These are phyloP conservation scores for Thera britannica DNA, from an alignment of 2,888 invertebrate species.

Conservation along the genomic window DNA sequence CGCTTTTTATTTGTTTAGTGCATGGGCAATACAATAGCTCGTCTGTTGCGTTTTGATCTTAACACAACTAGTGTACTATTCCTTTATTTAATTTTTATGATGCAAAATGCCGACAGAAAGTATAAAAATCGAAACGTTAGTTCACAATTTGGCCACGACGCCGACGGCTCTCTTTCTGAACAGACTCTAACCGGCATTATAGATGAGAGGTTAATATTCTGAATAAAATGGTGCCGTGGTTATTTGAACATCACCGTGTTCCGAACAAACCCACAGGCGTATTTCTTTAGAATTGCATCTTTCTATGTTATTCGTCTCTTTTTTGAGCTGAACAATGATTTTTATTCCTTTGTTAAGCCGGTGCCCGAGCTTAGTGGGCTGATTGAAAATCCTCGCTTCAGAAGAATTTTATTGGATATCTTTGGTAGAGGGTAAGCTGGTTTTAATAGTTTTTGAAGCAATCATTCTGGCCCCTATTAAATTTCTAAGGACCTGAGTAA, in stretches of 20 bases:
- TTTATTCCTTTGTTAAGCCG: slow-evolving; percentile 32
- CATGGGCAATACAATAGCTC: too few species aligned
- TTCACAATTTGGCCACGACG: too few species aligned
- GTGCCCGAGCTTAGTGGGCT: slow-evolving; percentile 13
- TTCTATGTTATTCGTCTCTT: slow-evolving; percentile 11
- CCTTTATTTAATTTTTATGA: too few species aligned
- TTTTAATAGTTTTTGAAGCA: neutral
- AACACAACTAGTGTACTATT: too few species aligned
- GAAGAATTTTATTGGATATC: slow-evolving; percentile 15
- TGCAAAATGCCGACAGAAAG: too few species aligned
- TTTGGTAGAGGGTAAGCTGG: neutral
- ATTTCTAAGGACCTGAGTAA: too few species aligned
- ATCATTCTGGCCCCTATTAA: neutral
- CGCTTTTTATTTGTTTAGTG: too few species aligned
- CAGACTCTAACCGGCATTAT: too few species aligned
- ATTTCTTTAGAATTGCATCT: slow-evolving; percentile 3
- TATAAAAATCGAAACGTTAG: too few species aligned
- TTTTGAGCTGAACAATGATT: slow-evolving; percentile 48
- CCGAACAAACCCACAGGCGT: neutral
- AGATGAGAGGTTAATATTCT: too few species aligned
- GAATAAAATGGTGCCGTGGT: neutral
- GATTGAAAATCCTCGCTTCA: slow-evolving; percentile 26
- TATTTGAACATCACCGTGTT: slow-evolving; percentile 4
- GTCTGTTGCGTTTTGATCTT: too few species aligned
- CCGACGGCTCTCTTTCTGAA: too few species aligned